Evolutionary conservation across 2,113 vertebrate genomes (phyloP).

Genomic region (Petrocephalus microphthalmus): DNA sequence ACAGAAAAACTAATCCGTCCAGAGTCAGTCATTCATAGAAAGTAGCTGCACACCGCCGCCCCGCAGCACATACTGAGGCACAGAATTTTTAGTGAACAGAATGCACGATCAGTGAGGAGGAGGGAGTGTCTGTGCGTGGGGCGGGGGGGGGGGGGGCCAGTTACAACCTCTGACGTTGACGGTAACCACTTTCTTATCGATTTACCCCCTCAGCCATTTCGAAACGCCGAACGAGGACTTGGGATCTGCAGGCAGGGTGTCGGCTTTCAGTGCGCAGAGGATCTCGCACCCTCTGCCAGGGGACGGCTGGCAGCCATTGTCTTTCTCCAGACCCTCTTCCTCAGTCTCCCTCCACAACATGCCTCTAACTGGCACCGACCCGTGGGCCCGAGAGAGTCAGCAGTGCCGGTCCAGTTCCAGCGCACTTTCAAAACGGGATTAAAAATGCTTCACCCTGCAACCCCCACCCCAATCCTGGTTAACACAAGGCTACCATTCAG

Average conservation of each 20-base stretch:
- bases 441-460: constrained; percentile 56
- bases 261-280: background rate
- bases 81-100: constrained; percentile 20
- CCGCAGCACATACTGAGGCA: constrained; percentile 17
- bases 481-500: constrained; percentile 67
- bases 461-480: constrained; percentile 45
- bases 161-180: constrained; percentile 23
- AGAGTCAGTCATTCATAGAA: background rate
- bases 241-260: background rate
- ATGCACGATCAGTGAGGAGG: constrained; percentile 1
- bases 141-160: background rate
- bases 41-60: background rate
- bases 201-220: constrained; percentile 21
- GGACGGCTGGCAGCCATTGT: background rate
- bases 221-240: background rate
- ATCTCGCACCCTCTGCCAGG: background rate
- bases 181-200: constrained; percentile 30
- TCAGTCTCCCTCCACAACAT: background rate
- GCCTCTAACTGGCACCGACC: background rate
- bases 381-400: background rate
- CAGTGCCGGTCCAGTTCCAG: constrained; percentile 46
- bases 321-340: background rate
- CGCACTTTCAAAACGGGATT: constrained; percentile 67
- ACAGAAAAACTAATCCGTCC: constrained; percentile 13
- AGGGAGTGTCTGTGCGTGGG: background rate